Percentiles rank a stretch among this genome's conserved stretches.
Evolutionary conservation across 2,797 vertebrate species (phyloP).

Genomic region (Glyptemys insculpta): DNA sequence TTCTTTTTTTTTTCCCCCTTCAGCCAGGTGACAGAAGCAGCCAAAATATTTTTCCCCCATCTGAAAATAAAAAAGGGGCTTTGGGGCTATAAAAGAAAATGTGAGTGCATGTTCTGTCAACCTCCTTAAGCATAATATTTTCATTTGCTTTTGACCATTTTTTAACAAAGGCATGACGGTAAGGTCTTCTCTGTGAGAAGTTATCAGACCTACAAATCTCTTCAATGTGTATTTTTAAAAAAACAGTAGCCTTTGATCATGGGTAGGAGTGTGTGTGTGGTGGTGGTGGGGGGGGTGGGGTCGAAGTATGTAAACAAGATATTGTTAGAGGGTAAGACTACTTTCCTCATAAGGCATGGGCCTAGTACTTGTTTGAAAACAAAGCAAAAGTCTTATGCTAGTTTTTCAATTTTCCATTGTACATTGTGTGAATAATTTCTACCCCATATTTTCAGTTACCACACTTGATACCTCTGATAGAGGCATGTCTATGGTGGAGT

Average conservation of each 20-base stretch:
- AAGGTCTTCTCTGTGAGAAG: conserved; percentile 43
- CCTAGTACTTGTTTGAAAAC: conserved; percentile 1
- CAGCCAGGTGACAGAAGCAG: conserved; percentile 82
- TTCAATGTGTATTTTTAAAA: neutral
- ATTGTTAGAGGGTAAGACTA: conserved; percentile 23
- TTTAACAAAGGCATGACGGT: conserved; percentile 38
- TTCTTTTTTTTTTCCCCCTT: conserved; percentile 33
- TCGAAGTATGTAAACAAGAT: neutral
- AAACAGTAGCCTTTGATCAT: neutral
- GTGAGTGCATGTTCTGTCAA: conserved; percentile 16
- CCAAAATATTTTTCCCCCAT: conserved; percentile 67
- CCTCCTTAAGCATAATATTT: conserved; percentile 49
- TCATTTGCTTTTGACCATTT: conserved; percentile 66
- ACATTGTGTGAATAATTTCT: neutral
- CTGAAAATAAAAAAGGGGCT: conserved; percentile 51
- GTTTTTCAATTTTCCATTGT: neutral
- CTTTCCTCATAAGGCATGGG: neutral
- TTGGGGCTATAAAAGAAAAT: conserved; percentile 58
- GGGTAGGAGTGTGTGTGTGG: rapidly evolving
- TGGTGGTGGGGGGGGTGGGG: rapidly evolving
- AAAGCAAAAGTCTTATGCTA: neutral
- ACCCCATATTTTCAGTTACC: neutral
- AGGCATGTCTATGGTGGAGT: neutral
- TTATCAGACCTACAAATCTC: conserved; percentile 17
- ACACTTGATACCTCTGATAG: conserved; percentile 22